A percentile compares a stretch with the other conserved stretches of the same genome.
Evolutionary conservation across 2,113 vertebrate species (phyloP).

Genomic region (Solea senegalensis): DNA sequence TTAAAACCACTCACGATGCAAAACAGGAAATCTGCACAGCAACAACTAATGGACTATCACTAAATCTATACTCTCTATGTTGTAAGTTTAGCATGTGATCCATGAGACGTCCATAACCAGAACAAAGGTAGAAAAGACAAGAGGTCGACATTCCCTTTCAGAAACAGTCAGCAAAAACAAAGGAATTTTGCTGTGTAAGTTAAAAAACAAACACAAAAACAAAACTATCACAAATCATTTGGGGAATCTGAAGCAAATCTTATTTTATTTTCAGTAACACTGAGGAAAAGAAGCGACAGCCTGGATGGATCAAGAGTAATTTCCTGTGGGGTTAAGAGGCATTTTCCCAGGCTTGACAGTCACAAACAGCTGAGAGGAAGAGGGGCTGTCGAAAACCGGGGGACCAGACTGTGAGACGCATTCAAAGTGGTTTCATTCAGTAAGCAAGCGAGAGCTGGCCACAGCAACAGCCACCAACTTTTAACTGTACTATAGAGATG

Average conservation of each 20-base stretch:
- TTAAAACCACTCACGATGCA: no score
- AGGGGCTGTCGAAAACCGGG: conserved; percentile 35
- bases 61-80: not conserved
- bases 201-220: not conserved
- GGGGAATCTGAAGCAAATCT: not conserved
- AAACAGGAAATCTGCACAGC: no score
- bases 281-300: conserved; percentile 8
- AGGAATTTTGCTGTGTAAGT: not conserved
- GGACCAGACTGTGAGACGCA: conserved; percentile 52
- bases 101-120: not conserved
- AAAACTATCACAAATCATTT: not conserved
- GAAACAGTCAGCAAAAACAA: not conserved
- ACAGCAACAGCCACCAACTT: not conserved
- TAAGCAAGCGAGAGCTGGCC: conserved; percentile 1
- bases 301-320: conserved; percentile 15
- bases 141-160: not conserved
- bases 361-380: conserved; percentile 54
- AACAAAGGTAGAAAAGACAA: not conserved
- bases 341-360: conserved; percentile 66
- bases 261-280: not conserved
- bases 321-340: conserved; percentile 59
- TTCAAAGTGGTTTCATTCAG: conserved; percentile 61
- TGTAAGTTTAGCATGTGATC: not conserved
- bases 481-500: no score
- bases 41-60: no score